Evolutionary conservation across 2,888 invertebrate species (phyloP).

Genomic region (Clostera curtula): DNA sequence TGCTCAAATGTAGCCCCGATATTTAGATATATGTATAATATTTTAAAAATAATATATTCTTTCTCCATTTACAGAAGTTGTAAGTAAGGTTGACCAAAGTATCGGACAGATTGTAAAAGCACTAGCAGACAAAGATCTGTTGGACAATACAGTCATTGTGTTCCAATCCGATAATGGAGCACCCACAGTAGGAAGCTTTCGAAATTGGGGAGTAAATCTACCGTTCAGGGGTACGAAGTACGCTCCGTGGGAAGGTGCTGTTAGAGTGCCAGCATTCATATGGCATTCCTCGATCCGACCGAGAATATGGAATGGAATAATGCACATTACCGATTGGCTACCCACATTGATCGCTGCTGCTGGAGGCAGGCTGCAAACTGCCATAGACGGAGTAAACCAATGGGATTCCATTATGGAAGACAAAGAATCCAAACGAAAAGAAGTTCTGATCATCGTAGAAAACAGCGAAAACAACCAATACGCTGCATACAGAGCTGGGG

Average conservation of each 20-base stretch:
- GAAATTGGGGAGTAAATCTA: constrained; percentile 85
- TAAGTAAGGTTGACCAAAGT: constrained; percentile 86
- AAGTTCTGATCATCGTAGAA: constrained; percentile 74
- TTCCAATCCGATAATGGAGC: constrained; percentile 95
- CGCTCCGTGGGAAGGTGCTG: constrained; percentile 89
- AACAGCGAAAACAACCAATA: constrained; percentile 69
- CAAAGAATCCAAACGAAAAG: constrained; percentile 59
- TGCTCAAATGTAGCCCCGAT: no score
- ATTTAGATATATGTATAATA: no score
- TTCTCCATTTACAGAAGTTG: constrained; percentile 60
- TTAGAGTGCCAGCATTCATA: constrained; percentile 83
- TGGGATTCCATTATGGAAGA: constrained; percentile 78
- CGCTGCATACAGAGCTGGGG: constrained; percentile 74
- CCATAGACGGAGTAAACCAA: constrained; percentile 80
- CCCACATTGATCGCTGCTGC: constrained; percentile 78
- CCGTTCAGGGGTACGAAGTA: constrained; percentile 88
- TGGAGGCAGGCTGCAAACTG: constrained; percentile 38
- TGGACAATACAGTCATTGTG: constrained; percentile 88
- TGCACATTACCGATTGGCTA: constrained; percentile 89
- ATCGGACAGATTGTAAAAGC: constrained; percentile 84
- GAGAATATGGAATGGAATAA: constrained; percentile 74
- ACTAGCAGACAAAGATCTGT: constrained; percentile 78
- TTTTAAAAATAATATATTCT: constrained; percentile 1
- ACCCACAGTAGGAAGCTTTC: constrained; percentile 82
- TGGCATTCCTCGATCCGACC: constrained; percentile 78